Evolutionary conservation across 2,888 invertebrate species (phyloP), one percentile per base, ranked within the genome.

Genomic region (Eupelmus urozonus): DNA sequence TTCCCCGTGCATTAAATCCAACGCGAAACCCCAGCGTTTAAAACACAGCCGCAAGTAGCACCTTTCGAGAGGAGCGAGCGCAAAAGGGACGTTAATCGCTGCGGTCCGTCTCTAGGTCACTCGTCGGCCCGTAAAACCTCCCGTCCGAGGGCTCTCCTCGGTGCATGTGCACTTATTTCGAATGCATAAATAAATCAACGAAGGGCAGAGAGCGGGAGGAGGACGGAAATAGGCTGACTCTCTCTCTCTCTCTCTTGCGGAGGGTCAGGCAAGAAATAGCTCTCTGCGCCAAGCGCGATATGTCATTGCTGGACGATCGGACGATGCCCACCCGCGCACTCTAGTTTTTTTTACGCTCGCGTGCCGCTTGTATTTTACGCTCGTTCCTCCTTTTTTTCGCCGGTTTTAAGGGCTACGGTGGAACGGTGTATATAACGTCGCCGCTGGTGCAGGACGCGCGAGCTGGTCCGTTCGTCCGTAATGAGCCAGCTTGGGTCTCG

Each of bases 171-270:
- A n/a, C n/a, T n/a, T 65, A 65, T 73, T 20, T 20, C 42, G 42
- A 65, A 73, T 57, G 40, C 55, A 63, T 63, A 73, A 55, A 73
- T 63, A 65, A 55, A 65, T 66, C 66, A 51, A 25, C 66, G 74
- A 67, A 74, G 74, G 73, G 57, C 65, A 73, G 27, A 34, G 23
- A 1, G 40, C 16, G 63, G 27, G 63, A 63, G 20, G 49, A n/a
- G 34, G 71, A 60, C 23, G 23, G 29, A 59, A 59, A 27, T 13
- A 34, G 4, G 25, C 9, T 9, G 34, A 3, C 34, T 34, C 34
- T 9, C 9, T 34, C 5, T 3, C 34, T 34, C 9, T 34, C 9
- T 34, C 34, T 5, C 9, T 34, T 34, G 9, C 3, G 25, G 45
- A 62, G 42, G 2, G 18, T n/a, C 13, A 63, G 29, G 25, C 42